phyloP scores from a whole-genome alignment of 2,113 vertebrate species.

The Erythrocercus mccallii region DNA sequence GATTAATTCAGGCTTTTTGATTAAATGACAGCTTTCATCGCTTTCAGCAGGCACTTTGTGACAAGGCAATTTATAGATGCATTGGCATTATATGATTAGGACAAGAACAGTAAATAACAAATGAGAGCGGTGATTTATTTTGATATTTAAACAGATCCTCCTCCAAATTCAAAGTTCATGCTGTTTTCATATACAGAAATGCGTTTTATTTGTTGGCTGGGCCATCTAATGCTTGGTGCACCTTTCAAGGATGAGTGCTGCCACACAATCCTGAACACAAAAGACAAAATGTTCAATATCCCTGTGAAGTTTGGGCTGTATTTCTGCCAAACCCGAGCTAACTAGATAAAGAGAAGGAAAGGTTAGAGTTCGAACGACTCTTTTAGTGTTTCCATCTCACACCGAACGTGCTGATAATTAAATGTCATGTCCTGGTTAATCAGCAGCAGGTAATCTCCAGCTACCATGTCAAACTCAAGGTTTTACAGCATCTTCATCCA shows the following conservation, averaged over 20 bases:
- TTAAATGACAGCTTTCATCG: constrained; percentile 71
- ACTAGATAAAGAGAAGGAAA: background rate
- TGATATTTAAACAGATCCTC: constrained; percentile 9
- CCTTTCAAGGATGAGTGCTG: background rate
- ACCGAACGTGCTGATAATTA: background rate
- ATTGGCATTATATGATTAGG: constrained; percentile 59
- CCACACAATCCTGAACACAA: background rate
- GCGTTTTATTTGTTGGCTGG: background rate
- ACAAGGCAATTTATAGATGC: constrained; percentile 70
- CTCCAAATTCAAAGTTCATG: background rate
- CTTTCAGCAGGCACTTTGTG: constrained; percentile 49
- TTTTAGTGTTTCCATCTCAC: background rate
- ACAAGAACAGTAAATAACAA: constrained; percentile 62
- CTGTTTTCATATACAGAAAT: background rate
- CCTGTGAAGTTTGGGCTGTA: background rate
- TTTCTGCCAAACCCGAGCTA: background rate
- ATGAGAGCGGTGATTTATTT: background rate
- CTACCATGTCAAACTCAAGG: background rate
- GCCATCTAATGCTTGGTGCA: background rate
- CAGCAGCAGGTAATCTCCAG: background rate
- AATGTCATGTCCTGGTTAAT: background rate
- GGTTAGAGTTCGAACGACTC: background rate
- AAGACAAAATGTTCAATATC: background rate
- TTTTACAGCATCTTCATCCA: background rate
- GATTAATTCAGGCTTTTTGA: constrained; percentile 66